Evolutionary conservation across 2,888 invertebrate species (phyloP), one percentile per base, ranked within the genome.

Genomic region (Meliscaeva auricollis): DNA sequence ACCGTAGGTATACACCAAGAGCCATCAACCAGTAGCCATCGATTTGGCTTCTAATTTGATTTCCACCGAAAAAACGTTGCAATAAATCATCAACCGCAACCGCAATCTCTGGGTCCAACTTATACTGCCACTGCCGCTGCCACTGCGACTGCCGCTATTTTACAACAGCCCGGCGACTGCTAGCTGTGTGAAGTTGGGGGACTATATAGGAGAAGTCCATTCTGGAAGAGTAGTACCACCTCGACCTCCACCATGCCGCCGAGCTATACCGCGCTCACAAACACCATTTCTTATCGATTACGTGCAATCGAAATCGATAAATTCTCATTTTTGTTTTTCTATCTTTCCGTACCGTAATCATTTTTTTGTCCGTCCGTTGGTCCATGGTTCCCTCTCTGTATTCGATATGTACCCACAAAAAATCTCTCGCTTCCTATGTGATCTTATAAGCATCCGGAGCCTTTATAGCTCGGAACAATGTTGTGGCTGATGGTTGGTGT

Each of bases 301-400:
- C 81, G 76, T 85, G 81, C 85, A 85, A 85, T 85, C 85, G 85
- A 85, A 85, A 85, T 85, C 85, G 81, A 85, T 85, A 85, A 85
- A 85, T 85, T 85, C 56, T 77, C 81, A 62, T 62, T 81, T 84
- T 80, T 69, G 68, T 82, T 58, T 83, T 78, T 83, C 70, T 58
- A 77, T 60, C 44, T 64, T 64, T 64, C 74, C 76, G 76, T 75
- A 44, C 54, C n/a, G 78, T 78, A 83, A 83, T 83, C 73, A 64
- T 46, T 83, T 54, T 77, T 72, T 41, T 54, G 3, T 48, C 13
- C 13, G 58, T 38, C 35, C 20, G 22, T 48, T 35, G 9, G 62
- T 44, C 62, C 22, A 32, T 54, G 48, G 15, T 52, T 38, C 17
- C 32, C 48, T 58, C 15, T 44, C 38, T 38, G 38, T 35, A 35